Conservation (phyloP, 2,797 vertebrate genomes). For the Bucorvus abyssinicus region DNA sequence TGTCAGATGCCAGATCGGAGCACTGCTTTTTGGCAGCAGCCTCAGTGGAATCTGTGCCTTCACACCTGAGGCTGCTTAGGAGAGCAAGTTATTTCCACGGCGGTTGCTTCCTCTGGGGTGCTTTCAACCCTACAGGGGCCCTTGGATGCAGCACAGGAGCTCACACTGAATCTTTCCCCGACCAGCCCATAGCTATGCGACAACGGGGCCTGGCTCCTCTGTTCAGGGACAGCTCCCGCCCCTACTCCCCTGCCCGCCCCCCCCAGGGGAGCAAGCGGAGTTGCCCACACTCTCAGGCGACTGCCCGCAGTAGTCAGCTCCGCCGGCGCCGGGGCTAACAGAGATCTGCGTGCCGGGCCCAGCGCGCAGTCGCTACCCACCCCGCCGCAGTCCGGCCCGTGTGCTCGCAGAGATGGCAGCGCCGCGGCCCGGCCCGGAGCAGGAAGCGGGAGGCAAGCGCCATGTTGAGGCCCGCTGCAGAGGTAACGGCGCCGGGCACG, state of each 20-base stretch:
- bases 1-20: accelerated
- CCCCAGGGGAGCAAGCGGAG: accelerated
- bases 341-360: background rate
- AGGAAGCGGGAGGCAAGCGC: background rate
- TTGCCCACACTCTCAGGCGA: accelerated
- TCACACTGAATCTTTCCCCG: accelerated
- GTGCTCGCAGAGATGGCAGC: background rate
- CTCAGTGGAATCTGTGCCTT: background rate
- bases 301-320: accelerated
- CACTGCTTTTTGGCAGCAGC: accelerated
- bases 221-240: background rate
- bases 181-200: background rate
- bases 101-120: accelerated
- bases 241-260: too few species aligned
- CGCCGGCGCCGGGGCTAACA: accelerated
- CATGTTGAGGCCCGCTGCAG: background rate
- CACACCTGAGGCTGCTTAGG: background rate
- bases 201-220: accelerated
- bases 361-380: background rate
- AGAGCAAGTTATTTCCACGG: background rate
- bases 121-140: background rate
- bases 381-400: accelerated
- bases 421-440: too few species aligned
- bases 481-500: background rate
- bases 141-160: accelerated